Base-by-base conservation (phyloP, 2,888 invertebrate species). In the Dolichomitus sp. region DNA sequence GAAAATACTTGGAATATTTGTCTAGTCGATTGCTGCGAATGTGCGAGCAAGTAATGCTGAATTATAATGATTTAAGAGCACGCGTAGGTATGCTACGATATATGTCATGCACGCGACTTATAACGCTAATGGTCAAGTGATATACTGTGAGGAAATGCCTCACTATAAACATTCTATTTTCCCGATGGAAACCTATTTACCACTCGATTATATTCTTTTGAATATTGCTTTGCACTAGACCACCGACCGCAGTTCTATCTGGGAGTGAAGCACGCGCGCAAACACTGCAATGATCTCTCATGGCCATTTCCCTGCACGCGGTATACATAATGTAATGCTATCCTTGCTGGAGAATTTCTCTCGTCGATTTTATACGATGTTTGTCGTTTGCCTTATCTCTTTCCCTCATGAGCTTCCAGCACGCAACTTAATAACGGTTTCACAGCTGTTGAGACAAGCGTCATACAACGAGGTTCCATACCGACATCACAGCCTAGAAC, bases 391-490 rank as follows among this genome's bases (percentile, higher is more conserved):
- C 69, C 69, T 74, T 74, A 69, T 78, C 63, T 61, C 61, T 45
- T n/a, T 63, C 66, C 54, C n/a, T 73, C 69, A 52, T 68, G 57
- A 57, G 75, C 45, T 65, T 54, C n/a, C 66, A 66, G 42, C 66
- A 45, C 66, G 68, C 73, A 68, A 77, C 69, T 74, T 50, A 17
- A 77, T 78, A 81, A 81, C 81, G 81, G 77, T 81, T 73, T 74
- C 27, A 50, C 73, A 73, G 48, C 68, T 61, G 57, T 52, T 37
- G 77, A 66, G 73, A 61, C 81, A 68, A 50, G 72, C 73, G 75
- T 80, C 70, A 50, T 45, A 27, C 54, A 23, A 54, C 14, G 54
- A 54, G 48, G 17, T n/a, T 48, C 48, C 6, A 2, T 5, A 12
- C 23, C 12, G 7, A 3, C 52, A 7, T 23, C 54, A 14, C 4